phyloP scores from a whole-genome alignment of 2,113 vertebrate species.

The Chloebia gouldiae region DNA sequence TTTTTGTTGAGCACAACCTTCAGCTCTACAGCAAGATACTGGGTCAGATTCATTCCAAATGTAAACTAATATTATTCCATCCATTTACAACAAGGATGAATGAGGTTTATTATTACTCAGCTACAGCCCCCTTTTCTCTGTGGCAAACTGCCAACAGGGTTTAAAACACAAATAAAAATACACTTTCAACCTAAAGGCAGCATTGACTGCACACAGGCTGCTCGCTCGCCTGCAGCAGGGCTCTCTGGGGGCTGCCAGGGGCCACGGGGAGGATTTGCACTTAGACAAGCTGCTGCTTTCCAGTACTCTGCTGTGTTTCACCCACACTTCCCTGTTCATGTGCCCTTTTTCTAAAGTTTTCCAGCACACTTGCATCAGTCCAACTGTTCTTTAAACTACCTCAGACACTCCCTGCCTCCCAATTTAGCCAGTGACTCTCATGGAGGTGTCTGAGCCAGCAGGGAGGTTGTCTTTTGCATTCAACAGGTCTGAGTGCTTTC shows the following conservation, averaged over 20 bases:
- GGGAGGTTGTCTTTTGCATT: background rate
- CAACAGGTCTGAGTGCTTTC: background rate
- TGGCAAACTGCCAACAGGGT: background rate
- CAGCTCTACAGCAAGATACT: background rate
- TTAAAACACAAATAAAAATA: slow-evolving; percentile 8
- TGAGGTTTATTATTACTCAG: slow-evolving; percentile 7
- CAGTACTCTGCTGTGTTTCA: background rate
- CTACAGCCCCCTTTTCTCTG: background rate
- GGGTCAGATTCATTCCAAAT: background rate
- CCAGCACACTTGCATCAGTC: background rate
- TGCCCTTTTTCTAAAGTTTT: background rate
- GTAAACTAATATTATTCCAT: background rate
- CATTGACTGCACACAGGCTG: background rate
- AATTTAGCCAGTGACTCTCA: background rate
- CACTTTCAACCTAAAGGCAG: background rate
- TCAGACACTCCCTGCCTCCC: background rate
- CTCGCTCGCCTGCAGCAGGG: background rate
- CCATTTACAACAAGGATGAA: slow-evolving; percentile 26
- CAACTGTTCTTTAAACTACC: background rate
- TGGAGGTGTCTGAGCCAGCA: background rate
- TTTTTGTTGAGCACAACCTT: slow-evolving; percentile 12
- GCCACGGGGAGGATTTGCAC: background rate
- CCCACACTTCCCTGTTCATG: background rate
- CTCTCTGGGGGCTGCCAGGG: background rate
- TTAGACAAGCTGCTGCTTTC: background rate